A percentile compares a stretch with the other conserved stretches of the same genome.
phyloP scores from a whole-genome alignment of 1,140 invertebrate genomes.

The Drosophila athabasca region DNA sequence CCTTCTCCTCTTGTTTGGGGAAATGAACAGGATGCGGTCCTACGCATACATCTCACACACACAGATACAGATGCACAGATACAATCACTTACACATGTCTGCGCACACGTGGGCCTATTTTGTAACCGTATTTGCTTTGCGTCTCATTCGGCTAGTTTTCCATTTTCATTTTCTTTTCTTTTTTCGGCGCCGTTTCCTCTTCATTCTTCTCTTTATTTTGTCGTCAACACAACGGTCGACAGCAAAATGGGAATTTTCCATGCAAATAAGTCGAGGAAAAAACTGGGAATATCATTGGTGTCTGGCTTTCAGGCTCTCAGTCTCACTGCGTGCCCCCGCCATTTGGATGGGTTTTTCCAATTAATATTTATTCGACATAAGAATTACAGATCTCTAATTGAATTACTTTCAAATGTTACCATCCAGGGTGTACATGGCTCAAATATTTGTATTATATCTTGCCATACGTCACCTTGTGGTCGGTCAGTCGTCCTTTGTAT shows the following conservation, averaged over 20 bases:
- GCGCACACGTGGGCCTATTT: conserved; percentile 40
- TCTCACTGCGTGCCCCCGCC: no score
- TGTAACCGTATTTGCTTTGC: conserved; percentile 40
- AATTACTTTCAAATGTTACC: conserved; percentile 8
- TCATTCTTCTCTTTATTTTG: not conserved
- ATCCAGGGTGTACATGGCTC: not conserved
- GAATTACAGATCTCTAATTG: conserved; percentile 11
- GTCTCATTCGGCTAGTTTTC: conserved; percentile 24
- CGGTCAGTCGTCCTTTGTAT: not conserved
- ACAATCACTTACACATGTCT: not conserved
- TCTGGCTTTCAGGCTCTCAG: not conserved
- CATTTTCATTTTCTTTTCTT: conserved; percentile 16
- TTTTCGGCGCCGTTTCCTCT: not conserved
- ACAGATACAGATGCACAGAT: not conserved
- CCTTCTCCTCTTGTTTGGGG: conserved; percentile 19
- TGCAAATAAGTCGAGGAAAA: conserved; percentile 24
- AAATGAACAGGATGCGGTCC: conserved; percentile 46
- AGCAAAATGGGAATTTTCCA: conserved; percentile 40
- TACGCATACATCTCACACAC: conserved; percentile 8
- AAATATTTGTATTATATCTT: conserved; percentile 3
- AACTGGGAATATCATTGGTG: not conserved
- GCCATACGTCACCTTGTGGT: conserved; percentile 9
- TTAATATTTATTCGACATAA: conserved; percentile 15
- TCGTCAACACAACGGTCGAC: conserved; percentile 1
- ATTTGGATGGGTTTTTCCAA: conserved; percentile 9